Percentiles rank a stretch among this genome's conserved stretches.
Evolutionary conservation across 2,888 invertebrate species (phyloP).

Genomic region (Pristionchus entomophagus): DNA sequence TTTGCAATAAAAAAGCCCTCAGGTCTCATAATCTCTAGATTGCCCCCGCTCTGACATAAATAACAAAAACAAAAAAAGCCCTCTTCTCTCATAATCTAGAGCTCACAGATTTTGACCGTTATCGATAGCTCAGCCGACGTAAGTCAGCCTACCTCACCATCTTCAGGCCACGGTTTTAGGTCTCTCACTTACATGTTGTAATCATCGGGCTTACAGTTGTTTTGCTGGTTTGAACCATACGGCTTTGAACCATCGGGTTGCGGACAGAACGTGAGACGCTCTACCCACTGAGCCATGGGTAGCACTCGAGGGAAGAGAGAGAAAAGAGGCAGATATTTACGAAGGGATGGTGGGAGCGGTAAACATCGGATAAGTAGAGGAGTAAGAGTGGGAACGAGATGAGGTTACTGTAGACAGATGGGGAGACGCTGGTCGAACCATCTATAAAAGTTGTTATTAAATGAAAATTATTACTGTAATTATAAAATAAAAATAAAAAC

Average conservation of each 20-base stretch:
- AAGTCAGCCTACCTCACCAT: constrained; percentile 43
- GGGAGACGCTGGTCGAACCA: constrained; percentile 23
- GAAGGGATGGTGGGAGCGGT: constrained; percentile 27
- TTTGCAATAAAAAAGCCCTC: no score
- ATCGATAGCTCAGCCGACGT: constrained; percentile 42
- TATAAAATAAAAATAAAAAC: not conserved
- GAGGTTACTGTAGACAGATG: not conserved
- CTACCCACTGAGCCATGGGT: constrained; percentile 42
- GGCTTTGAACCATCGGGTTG: constrained; percentile 29
- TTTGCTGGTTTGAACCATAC: no score
- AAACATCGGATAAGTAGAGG: constrained; percentile 12
- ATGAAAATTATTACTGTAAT: not conserved
- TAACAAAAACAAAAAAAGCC: constrained; percentile 32
- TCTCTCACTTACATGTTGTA: constrained; percentile 42
- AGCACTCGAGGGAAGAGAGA: not conserved
- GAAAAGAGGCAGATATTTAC: constrained; percentile 28
- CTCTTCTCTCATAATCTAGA: constrained; percentile 51
- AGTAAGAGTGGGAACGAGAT: not conserved
- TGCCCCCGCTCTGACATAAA: no score
- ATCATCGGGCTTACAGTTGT: constrained; percentile 43
- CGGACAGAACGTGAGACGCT: not conserved
- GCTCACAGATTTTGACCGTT: constrained; percentile 42
- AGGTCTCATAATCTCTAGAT: no score
- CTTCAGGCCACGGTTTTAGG: constrained; percentile 34
- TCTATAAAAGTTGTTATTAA: not conserved